These are phyloP conservation scores for Minunthozetes semirufus DNA, from an alignment of 2,888 invertebrate genomes.

Conservation along the genomic window DNA sequence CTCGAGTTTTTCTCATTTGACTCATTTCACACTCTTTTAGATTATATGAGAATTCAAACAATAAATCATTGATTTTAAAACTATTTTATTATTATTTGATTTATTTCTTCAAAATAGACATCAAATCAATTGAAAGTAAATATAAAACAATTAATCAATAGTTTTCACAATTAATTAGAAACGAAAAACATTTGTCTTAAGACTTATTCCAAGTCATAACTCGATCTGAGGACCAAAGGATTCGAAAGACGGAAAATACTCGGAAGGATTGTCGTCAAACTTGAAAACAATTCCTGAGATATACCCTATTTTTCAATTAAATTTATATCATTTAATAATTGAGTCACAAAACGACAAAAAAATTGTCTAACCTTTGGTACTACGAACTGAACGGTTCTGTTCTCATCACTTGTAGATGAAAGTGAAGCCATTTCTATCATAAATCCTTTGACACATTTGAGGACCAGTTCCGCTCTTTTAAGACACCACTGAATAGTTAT, in stretches of 20 bases:
- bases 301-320: slow-evolving; percentile 55
- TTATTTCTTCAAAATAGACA: neutral
- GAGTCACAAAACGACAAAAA: too few relatives aligned
- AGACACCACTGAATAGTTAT: slow-evolving; percentile 96
- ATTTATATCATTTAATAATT: neutral
- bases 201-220: neutral
- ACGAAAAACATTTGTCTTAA: neutral
- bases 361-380: slow-evolving; percentile 61
- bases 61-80: too few relatives aligned
- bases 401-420: slow-evolving; percentile 58
- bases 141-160: neutral
- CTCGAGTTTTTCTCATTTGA: too few relatives aligned
- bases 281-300: slow-evolving; percentile 71
- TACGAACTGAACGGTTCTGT: slow-evolving; percentile 77
- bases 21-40: too few relatives aligned
- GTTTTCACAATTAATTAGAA: neutral
- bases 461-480: slow-evolving; percentile 88
- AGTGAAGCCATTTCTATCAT: slow-evolving; percentile 96
- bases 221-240: slow-evolving; percentile 57
- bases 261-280: slow-evolving; percentile 78
- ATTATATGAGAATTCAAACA: too few relatives aligned
- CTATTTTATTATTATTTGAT: too few relatives aligned
- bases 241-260: slow-evolving; percentile 90
- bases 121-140: neutral
- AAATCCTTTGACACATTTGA: slow-evolving; percentile 98